Percentiles rank a stretch among this genome's conserved stretches.
Evolutionary conservation across 2,113 vertebrate species (phyloP).

Genomic region (Sebastes fasciatus): DNA sequence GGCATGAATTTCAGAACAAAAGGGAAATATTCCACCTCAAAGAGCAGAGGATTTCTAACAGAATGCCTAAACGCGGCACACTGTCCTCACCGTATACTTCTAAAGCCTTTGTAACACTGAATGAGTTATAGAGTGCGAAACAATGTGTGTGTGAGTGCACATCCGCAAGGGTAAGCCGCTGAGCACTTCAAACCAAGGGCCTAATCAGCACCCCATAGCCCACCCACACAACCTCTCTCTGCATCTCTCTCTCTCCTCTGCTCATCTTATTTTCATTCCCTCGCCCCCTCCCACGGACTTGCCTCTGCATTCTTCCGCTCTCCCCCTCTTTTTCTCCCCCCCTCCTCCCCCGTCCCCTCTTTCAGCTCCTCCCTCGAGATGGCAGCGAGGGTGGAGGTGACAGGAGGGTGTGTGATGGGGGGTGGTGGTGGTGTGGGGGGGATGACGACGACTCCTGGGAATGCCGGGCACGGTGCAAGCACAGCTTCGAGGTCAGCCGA

Average conservation of each 20-base stretch:
- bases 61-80: slow-evolving; percentile 70
- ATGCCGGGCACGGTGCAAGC: slow-evolving; percentile 34
- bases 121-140: slow-evolving; percentile 62
- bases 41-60: slow-evolving; percentile 74
- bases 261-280: slow-evolving; percentile 64
- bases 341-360: slow-evolving; percentile 26
- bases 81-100: slow-evolving; percentile 67
- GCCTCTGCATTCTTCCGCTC: slow-evolving; percentile 34
- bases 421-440: background rate
- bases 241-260: slow-evolving; percentile 48
- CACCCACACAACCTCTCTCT: slow-evolving; percentile 73
- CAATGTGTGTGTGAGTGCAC: slow-evolving; percentile 36
- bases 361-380: slow-evolving; percentile 50
- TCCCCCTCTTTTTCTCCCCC: slow-evolving; percentile 11
- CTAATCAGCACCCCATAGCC: slow-evolving; percentile 81
- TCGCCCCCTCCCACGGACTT: slow-evolving; percentile 41
- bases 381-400: background rate
- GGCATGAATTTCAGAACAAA: slow-evolving; percentile 74
- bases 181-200: slow-evolving; percentile 77
- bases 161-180: slow-evolving; percentile 57
- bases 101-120: slow-evolving; percentile 67
- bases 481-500: slow-evolving; percentile 65
- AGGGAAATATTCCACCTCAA: slow-evolving; percentile 75
- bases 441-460: slow-evolving; percentile 39
- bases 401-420: background rate